Base-by-base conservation (phyloP, 2,797 vertebrate species). In the Echiichthys vipera region DNA sequence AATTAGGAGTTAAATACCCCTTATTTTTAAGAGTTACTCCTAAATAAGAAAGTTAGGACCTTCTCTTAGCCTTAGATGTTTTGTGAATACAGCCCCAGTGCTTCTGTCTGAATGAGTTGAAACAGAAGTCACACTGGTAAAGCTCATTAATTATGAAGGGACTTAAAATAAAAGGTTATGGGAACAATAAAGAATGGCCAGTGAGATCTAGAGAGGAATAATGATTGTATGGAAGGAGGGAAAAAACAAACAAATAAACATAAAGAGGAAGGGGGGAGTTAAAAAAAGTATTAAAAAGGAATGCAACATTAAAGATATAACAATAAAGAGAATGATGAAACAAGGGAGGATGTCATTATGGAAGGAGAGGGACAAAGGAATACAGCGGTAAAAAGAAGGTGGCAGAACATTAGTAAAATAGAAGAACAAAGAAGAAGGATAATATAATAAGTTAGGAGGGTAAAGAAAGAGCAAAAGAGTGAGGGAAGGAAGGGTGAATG, bases 111-210 rank as follows among this genome's bases (percentile, higher is more conserved):
- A 51, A 7, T 59, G 46, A 61, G 56, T 72, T 71, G 62, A 73
- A 80, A 66, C 47, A 51, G 13, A 54, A 56, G 11, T 51, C 54
- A 51, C 25, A 50, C 6, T 15, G 20, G 42, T 50, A 46, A 55
- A 68, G 22, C 13, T 30, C 47, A 69, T 78, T 61, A 75, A 74
- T 78, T 78, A 85, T 80, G 27, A 57, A 79, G 20, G 22, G 12
- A 56, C 22, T 32, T 18, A 36, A 45, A 69, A 43, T 30, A 45
- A 63, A 27, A 37, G 5, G 36, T 42, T 32, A 36, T 54, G 15
- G 71, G 37, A 53, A 62, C 22, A 47, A 24, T 17, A 56, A 45
- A 7, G 24, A 67, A 24, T 12, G 29, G 24, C 27, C 7, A 0
- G 4, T 2, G 11, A 64, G n/a, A 20, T 18, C n/a, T 8, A 32